phyloP scores from a whole-genome alignment of 30 jellyfish, hydroid and myxozoan genomes.

The Hydractinia echinata region DNA sequence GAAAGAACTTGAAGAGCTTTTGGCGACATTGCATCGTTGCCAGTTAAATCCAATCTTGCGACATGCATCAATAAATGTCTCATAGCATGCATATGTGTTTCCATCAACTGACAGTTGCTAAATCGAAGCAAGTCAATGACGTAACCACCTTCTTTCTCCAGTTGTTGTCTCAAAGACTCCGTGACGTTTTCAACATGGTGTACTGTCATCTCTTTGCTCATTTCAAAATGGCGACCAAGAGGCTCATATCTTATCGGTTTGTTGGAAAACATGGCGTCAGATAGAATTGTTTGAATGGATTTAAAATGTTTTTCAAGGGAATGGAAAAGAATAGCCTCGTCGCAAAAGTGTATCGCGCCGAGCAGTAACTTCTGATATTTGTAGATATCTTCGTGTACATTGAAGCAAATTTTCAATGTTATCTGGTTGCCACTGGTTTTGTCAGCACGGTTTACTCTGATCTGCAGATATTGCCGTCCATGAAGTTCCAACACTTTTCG shows the following conservation, averaged over 20 bases:
- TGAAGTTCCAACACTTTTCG: not conserved
- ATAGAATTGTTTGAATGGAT: not conserved
- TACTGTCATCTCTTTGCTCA: slow-evolving; percentile 4
- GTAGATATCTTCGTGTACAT: not conserved
- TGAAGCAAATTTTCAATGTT: not conserved
- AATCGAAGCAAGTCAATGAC: slow-evolving; percentile 5
- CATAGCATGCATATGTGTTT: not conserved
- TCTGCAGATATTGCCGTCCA: slow-evolving; percentile 14
- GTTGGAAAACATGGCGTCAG: not conserved
- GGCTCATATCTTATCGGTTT: slow-evolving; percentile 2
- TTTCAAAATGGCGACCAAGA: slow-evolving; percentile 2
- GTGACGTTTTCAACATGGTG: slow-evolving; percentile 4
- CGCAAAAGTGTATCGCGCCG: not conserved
- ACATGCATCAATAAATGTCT: not conserved
- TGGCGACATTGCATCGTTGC: slow-evolving; percentile 1
- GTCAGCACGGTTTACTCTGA: slow-evolving; percentile 20
- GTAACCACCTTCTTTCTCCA: not conserved
- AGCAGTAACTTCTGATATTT: not conserved
- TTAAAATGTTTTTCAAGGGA: slow-evolving; percentile 6
- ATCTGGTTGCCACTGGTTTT: not conserved
- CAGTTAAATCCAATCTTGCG: slow-evolving; percentile 3
- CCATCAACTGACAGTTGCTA: not conserved
- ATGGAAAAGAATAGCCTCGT: not conserved
- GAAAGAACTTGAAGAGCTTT: slow-evolving; percentile 2
- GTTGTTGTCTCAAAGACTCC: not conserved